Conservation (phyloP, 1,140 invertebrate species). For the Ruditapes philippinarum region DNA sequence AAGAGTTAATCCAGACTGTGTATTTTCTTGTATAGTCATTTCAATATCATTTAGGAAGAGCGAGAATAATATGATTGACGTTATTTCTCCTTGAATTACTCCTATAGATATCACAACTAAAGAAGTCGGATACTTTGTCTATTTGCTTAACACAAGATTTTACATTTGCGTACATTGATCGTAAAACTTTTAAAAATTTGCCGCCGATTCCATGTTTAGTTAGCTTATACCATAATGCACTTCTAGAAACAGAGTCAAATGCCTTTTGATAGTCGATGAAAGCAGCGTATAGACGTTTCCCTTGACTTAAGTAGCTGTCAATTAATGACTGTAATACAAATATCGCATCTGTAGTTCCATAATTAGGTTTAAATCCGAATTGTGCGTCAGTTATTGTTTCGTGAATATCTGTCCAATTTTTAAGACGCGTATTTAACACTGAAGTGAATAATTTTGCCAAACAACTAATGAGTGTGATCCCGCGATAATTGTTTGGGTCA, state of each 20-base stretch:
- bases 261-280: not conserved
- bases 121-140: not conserved
- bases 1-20: not conserved
- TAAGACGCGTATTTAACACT: not conserved
- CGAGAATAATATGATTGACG: not conserved
- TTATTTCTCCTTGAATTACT: not conserved
- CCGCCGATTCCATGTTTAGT: not conserved
- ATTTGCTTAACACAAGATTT: slow-evolving; percentile 12
- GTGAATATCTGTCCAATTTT: not conserved
- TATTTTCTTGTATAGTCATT: not conserved
- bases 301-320: not conserved
- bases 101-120: not conserved
- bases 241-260: not conserved
- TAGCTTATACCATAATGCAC: not conserved
- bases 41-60: not conserved
- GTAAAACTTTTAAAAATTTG: not conserved
- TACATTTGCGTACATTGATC: not conserved
- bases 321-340: not conserved
- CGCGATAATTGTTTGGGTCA: not conserved
- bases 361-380: not conserved
- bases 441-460: not conserved
- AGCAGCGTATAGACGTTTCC: not conserved
- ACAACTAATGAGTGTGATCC: not conserved
- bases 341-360: not conserved
- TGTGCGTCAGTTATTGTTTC: not conserved